Evolutionary conservation across 2,888 invertebrate species (phyloP), one percentile per base, ranked within the genome.

Genomic region (Ganaspis brasiliensis): DNA sequence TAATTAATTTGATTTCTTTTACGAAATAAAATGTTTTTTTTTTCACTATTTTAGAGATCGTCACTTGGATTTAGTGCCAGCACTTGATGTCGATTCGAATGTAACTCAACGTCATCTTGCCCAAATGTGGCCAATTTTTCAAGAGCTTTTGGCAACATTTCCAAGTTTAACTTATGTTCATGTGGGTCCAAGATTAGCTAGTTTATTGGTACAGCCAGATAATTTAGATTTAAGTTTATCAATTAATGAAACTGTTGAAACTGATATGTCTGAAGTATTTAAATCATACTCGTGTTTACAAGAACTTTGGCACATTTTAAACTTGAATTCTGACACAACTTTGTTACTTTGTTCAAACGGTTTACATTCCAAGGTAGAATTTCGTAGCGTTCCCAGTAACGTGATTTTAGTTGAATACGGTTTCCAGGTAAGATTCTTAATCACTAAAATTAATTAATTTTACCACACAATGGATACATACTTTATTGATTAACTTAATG

Each of bases 401-500:
- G 91, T 93, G 56, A 91, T 94, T 79, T 90, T 94, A 56, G 92
- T 93, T 45, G 93, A 94, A 86, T 94, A 94, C 87, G 94, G 94
- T 55, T 93, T 94, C 86, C 93, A 93, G 92, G 94, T 93, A 85
- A 83, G 86, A 94, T 94, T 92, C 95, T 95, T 87, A 72, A 16
- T 70, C n/a, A n/a, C n/a, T n/a, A n/a, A n/a, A n/a, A n/a, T n/a
- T n/a, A n/a, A n/a, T n/a, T n/a, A n/a, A n/a, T n/a, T n/a, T n/a
- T n/a, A n/a, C n/a, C n/a, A n/a, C n/a, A n/a, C n/a, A n/a, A n/a
- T n/a, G n/a, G n/a, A n/a, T n/a, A n/a, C n/a, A n/a, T n/a, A n/a
- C n/a, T n/a, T n/a, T n/a, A n/a, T n/a, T n/a, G n/a, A n/a, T n/a
- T n/a, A n/a, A n/a, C n/a, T 76, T 78, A 78, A 80, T 74, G 5